These are phyloP conservation scores for Cheiracanthium punctorium DNA, from an alignment of 2,888 invertebrate species.

Conservation along the genomic window DNA sequence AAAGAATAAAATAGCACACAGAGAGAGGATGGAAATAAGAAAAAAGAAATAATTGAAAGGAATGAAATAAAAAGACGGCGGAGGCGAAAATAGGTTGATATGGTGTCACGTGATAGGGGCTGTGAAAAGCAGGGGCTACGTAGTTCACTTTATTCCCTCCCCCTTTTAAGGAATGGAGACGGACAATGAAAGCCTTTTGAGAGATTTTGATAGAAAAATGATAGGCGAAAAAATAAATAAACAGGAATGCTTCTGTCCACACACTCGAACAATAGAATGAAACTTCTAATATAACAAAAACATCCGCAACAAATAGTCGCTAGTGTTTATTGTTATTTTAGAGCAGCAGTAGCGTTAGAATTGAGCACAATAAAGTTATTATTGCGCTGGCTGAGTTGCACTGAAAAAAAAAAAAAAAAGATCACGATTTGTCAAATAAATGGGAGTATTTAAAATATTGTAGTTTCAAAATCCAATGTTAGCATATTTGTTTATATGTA, in stretches of 20 bases:
- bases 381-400: no score
- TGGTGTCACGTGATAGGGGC: slow-evolving; percentile 55
- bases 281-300: no score
- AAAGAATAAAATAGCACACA: slow-evolving; percentile 25
- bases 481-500: no score
- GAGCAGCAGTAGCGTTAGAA: no score
- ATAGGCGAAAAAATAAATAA: slow-evolving; percentile 50
- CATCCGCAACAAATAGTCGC: no score
- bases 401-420: no score
- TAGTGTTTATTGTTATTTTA: no score
- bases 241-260: slow-evolving; percentile 24
- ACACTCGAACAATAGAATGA: no score
- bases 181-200: slow-evolving; percentile 63
- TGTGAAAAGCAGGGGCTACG: slow-evolving; percentile 51
- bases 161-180: slow-evolving; percentile 49
- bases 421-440: no score
- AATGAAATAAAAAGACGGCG: slow-evolving; percentile 37
- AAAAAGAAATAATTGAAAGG: slow-evolving; percentile 16
- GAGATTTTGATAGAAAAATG: slow-evolving; percentile 58
- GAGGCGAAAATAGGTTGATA: slow-evolving; percentile 62
- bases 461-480: no score
- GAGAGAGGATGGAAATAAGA: slow-evolving; percentile 6
- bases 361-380: no score
- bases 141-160: slow-evolving; percentile 12
- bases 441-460: no score